Evolutionary conservation across 1,140 invertebrate species (phyloP).

Genomic region (Battus philenor): DNA sequence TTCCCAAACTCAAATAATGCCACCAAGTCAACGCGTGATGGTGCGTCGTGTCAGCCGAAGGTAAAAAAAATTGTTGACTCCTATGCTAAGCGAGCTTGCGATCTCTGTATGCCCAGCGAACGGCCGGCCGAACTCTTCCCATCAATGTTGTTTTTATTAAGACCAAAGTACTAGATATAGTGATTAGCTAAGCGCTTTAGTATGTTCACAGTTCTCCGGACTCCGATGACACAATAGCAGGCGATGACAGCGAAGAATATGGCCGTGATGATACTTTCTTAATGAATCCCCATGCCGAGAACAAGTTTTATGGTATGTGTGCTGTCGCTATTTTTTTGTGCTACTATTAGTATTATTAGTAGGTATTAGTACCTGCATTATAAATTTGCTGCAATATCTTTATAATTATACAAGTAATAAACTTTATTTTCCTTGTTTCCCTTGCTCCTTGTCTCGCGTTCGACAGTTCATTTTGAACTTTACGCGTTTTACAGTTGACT

Average conservation of each 20-base stretch:
- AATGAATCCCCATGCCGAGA: constrained; percentile 88
- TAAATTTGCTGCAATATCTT: too few relatives aligned
- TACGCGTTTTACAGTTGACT: too few relatives aligned
- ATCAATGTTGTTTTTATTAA: not conserved
- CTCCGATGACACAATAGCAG: constrained; percentile 88
- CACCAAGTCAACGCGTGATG: constrained; percentile 75
- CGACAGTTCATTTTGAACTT: too few relatives aligned
- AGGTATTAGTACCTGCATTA: too few relatives aligned
- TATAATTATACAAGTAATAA: too few relatives aligned
- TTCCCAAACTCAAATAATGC: constrained; percentile 35
- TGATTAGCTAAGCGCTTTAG: constrained; percentile 30
- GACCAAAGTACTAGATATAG: not conserved
- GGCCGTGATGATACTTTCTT: constrained; percentile 89
- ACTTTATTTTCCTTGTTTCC: too few relatives aligned
- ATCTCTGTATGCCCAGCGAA: constrained; percentile 33
- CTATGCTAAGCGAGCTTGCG: constrained; percentile 15
- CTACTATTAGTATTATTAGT: too few relatives aligned
- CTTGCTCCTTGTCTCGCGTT: too few relatives aligned
- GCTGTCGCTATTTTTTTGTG: too few relatives aligned
- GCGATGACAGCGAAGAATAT: constrained; percentile 85
- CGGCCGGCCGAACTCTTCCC: constrained; percentile 38
- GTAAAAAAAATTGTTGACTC: constrained; percentile 50
- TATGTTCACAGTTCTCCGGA: constrained; percentile 83
- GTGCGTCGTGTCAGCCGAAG: constrained; percentile 83
- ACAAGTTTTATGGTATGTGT: constrained; percentile 86